Conservation (phyloP, 1,140 invertebrate species). For the Apis laboriosa region DNA sequence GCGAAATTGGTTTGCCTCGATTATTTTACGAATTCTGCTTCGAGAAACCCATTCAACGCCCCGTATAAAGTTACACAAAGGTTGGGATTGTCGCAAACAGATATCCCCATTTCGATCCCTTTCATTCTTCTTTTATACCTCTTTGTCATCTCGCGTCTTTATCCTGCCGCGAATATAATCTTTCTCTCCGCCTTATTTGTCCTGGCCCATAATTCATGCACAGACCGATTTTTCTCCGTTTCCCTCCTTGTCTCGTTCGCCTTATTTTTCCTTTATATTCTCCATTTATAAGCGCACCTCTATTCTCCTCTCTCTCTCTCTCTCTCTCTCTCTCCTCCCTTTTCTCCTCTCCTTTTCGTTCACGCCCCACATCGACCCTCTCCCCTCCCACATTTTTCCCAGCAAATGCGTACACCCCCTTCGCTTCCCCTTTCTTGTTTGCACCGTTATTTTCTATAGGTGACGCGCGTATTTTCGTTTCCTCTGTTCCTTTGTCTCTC, state of each 20-base stretch:
- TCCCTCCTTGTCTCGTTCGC: neutral
- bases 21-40: neutral
- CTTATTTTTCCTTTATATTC: constrained; percentile 20
- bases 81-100: neutral
- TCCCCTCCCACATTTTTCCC: neutral
- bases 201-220: constrained; percentile 12
- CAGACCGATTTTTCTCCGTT: constrained; percentile 24
- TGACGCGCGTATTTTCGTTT: constrained; percentile 40
- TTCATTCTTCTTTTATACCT: neutral
- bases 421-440: constrained; percentile 9
- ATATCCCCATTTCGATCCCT: neutral
- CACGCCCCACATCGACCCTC: neutral
- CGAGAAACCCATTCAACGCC: neutral
- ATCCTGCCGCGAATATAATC: constrained; percentile 10
- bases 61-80: constrained; percentile 16
- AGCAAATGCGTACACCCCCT: neutral
- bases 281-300: neutral
- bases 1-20: neutral
- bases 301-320: too few species aligned
- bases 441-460: constrained; percentile 28
- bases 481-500: constrained; percentile 34
- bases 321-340: neutral
- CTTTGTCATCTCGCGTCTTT: constrained; percentile 7
- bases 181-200: constrained; percentile 21
- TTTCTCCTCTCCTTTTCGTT: neutral